These are phyloP conservation scores for Neoaliturus tenellus DNA, from an alignment of 2,888 invertebrate species.

Conservation along the genomic window DNA sequence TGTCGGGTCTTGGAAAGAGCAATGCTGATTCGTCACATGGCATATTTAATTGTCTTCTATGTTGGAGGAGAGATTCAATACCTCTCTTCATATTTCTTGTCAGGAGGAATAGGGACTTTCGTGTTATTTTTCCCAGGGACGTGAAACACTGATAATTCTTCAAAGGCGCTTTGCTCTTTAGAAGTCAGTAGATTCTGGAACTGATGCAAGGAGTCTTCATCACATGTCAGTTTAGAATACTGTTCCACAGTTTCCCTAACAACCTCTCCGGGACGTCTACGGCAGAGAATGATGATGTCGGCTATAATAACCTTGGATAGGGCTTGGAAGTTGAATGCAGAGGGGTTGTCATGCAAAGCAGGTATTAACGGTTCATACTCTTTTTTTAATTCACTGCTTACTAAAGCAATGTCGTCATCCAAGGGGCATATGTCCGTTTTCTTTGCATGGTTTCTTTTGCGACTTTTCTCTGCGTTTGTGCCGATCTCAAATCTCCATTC, in stretches of 20 bases:
- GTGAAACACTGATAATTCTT: background rate
- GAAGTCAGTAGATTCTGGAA: too few species aligned
- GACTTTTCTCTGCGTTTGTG: slow-evolving; percentile 10
- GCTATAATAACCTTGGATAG: background rate
- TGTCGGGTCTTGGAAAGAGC: background rate
- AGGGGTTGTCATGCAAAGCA: background rate
- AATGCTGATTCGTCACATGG: background rate
- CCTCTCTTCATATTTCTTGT: background rate
- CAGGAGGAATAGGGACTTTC: slow-evolving; percentile 18
- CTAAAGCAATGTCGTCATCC: slow-evolving; percentile 8
- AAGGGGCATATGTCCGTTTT: slow-evolving; percentile 4
- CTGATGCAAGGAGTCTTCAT: too few species aligned
- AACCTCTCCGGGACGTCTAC: background rate
- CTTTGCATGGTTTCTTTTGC: background rate
- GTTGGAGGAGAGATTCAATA: background rate
- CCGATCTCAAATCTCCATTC: slow-evolving; percentile 8
- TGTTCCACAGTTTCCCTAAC: background rate
- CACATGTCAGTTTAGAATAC: background rate
- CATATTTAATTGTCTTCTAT: background rate
- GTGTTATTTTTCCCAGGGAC: slow-evolving; percentile 13
- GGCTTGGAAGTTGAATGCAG: background rate
- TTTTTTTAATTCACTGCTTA: slow-evolving; percentile 13
- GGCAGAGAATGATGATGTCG: background rate
- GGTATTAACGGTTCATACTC: background rate
- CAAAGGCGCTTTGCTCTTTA: too few species aligned